A percentile compares a stretch with the other conserved stretches of the same genome.
These are phyloP conservation scores for Acrobasis repandana DNA, from an alignment of 2,888 invertebrate genomes.

Conservation along the genomic window DNA sequence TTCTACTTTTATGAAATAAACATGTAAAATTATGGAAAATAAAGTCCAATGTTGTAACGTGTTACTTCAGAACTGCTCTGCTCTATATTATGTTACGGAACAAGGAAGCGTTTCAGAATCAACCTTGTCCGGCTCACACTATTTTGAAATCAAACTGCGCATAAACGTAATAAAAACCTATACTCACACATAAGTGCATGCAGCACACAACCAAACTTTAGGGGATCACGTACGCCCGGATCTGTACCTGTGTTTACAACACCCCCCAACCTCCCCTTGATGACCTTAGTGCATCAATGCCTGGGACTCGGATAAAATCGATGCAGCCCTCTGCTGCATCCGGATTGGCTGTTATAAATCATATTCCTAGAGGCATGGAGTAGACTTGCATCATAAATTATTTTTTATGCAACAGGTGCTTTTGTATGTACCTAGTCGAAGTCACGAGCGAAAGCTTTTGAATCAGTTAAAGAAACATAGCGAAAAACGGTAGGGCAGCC, in stretches of 20 bases:
- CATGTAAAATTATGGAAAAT: too few relatives aligned
- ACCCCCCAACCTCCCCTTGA: background rate
- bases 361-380: background rate
- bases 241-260: background rate
- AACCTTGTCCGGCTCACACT: background rate
- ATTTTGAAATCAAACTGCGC: background rate
- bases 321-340: background rate
- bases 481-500: background rate
- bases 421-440: background rate
- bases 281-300: background rate
- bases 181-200: background rate
- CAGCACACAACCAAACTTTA: background rate
- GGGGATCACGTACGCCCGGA: background rate
- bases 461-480: background rate
- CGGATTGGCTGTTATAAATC: conserved; percentile 1
- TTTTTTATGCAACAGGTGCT: conserved; percentile 3
- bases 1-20: too few relatives aligned
- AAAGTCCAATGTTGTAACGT: too few relatives aligned
- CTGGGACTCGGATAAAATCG: background rate
- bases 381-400: background rate
- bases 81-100: too few relatives aligned
- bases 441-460: background rate
- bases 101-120: background rate
- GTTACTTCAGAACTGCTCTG: too few relatives aligned
- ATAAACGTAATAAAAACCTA: background rate